These are phyloP conservation scores for Cyclophora albipunctata DNA, from an alignment of 2,888 invertebrate species.

Conservation along the genomic window DNA sequence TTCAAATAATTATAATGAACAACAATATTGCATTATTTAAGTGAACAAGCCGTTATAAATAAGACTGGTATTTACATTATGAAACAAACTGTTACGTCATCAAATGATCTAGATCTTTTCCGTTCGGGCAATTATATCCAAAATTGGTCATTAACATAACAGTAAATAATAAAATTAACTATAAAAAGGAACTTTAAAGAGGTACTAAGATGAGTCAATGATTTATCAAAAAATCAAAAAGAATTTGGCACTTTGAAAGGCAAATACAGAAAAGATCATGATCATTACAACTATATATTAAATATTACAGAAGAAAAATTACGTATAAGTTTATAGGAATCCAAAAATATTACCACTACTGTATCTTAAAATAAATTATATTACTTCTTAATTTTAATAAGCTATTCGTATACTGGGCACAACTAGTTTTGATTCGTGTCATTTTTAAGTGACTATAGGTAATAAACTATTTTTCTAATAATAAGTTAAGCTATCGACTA, in stretches of 20 bases:
- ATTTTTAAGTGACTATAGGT: constrained; percentile 72
- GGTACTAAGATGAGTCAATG: constrained; percentile 44
- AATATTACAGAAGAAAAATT: constrained; percentile 55
- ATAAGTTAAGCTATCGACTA: constrained; percentile 73
- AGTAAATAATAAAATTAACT: constrained; percentile 29
- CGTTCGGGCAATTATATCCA: constrained; percentile 16
- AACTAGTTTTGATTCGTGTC: constrained; percentile 75
- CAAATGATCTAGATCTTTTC: constrained; percentile 57
- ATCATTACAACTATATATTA: constrained; percentile 19
- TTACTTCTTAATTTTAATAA: constrained; percentile 62
- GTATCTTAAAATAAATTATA: constrained; percentile 74
- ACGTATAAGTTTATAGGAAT: constrained; percentile 75
- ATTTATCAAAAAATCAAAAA: constrained; percentile 35
- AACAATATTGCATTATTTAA: constrained; percentile 21
- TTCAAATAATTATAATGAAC: constrained; percentile 30
- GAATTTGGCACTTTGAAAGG: constrained; percentile 67
- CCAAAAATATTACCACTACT: constrained; percentile 74
- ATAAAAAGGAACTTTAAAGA: constrained; percentile 48
- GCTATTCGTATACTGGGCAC: constrained; percentile 76
- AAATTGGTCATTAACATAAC: constrained; percentile 27
- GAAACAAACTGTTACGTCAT: constrained; percentile 35
- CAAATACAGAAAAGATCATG: constrained; percentile 54
- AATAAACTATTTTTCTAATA: constrained; percentile 64
- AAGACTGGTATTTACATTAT: constrained; percentile 61
- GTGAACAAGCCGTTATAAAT: constrained; percentile 45